Base-by-base conservation (phyloP, 2,888 invertebrate species). In the Aphodius granarius region DNA sequence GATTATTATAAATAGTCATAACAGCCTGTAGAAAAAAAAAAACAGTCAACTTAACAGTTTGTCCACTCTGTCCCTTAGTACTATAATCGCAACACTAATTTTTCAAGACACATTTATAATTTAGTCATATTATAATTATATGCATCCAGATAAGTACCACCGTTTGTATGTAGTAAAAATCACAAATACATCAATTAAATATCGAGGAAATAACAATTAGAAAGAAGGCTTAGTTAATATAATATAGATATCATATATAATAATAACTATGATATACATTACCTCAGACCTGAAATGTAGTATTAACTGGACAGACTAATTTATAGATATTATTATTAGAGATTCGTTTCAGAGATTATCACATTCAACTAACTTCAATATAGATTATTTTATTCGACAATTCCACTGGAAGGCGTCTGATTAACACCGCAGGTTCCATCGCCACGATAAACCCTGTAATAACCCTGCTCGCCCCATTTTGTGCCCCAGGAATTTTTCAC, bases 401-500 rank as follows among this genome's bases (percentile, higher is more conserved):
- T 87, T 66, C 97, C 94, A 78, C 97, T 97, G 74, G 96, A 94
- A 18, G 96, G 95, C 94, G 96, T 96, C 85, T 92, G 90, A 87
- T 97, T 96, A 78, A 99, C 89, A 68, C 99, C 99, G 86, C 99
- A 97, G 0, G 96, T 95, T 76, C 98, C 97, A 85, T 95, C 97
- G 13, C 99, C 99, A 76, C 98, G 91, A 87, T 93, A 99, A 75
- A 98, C 94, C 80, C 96, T 91, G 87, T 97, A 98, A 87, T 98
- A 98, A 1, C 98, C 98, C 89, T 95, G 93, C 87, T 97, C 97
- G 63, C 98, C 98, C 97, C 97, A 98, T 20, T 88, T 87, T 62
- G 89, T 86, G 72, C 98, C 97, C 98, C 98, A 98, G 13, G 97
- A 97, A 88, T 98, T 98, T 89, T 98, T 98, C 23, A 98, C 89